Base-by-base conservation (phyloP, 2,888 invertebrate genomes). In the Mystacides longicornis region DNA sequence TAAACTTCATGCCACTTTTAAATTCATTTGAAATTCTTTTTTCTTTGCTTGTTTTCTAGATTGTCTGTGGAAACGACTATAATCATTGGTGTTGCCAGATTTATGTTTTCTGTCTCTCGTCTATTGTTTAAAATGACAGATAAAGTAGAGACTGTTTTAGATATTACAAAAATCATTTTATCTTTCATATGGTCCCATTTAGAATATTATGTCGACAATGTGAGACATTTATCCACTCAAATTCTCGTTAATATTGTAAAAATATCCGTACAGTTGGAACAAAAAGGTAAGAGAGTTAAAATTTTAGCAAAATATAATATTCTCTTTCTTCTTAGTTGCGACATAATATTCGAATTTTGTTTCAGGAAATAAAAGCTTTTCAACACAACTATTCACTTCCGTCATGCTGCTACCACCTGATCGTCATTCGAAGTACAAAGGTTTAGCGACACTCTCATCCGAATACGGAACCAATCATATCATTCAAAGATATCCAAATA, bases 161-260 rank as follows among this genome's bases (percentile, higher is more conserved):
- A 65, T 31, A 61, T 71, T 21, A 67, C 71, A 19, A 64, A 66
- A 37, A 61, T 63, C 63, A 69, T 74, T 21, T 70, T 68, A 58
- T 66, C 68, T 20, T 83, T 79, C 66, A 71, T 79, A 20, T 79
- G 82, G 76, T 67, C 72, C 0, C 80, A 83, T 63, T 68, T 85
- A 47, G 83, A 85, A 49, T 82, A 84, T 68, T 76, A 77, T 64
- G 76, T 83, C 67, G 86, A 87, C 65, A 80, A 81, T 60, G 83
- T 87, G 21, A 68, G 82, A 1, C 81, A 83, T 64, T 69, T 82
- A 51, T 70, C 81, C 0, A 78, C 75, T 20, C 78, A 79, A 59
- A 68, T 79, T 21, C 67, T 75, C 33, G 64, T 60, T 0, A 62
- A 64, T 22, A 62, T 72, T 2, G 68, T 73, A 0, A 66, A 61